Evolutionary conservation across 92 coral and sea anemone species (phyloP).

Genomic region (Epizoanthus rinbou): DNA sequence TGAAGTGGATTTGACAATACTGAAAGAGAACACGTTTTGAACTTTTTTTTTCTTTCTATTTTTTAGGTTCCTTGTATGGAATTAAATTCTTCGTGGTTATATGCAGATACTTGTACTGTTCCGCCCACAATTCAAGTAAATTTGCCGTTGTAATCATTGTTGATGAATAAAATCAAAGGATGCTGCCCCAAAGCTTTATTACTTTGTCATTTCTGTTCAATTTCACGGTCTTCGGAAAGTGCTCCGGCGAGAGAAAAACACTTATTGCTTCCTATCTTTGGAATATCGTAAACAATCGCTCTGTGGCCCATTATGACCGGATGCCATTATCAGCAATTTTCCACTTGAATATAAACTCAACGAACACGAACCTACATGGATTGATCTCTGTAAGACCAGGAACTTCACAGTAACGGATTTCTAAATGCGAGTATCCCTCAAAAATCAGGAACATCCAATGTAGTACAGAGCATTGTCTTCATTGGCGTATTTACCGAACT

Average conservation of each 20-base stretch:
- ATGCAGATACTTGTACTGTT: not conserved
- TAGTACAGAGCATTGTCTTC: not conserved
- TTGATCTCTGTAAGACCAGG: not conserved
- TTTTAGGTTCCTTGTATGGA: too few species aligned
- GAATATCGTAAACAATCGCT: conserved; percentile 5
- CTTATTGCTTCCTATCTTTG: not conserved
- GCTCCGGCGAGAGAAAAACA: not conserved
- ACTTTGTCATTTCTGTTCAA: too few species aligned
- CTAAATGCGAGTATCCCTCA: not conserved
- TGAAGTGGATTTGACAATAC: too few species aligned
- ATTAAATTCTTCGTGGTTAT: not conserved
- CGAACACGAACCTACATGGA: not conserved
- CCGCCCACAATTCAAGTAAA: not conserved
- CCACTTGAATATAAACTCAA: conserved; percentile 9
- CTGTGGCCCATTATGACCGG: not conserved
- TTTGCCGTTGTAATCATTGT: not conserved
- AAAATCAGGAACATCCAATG: too few species aligned
- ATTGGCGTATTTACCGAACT: not conserved
- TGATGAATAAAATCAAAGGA: not conserved
- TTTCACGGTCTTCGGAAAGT: too few species aligned
- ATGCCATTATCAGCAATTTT: conserved; percentile 1
- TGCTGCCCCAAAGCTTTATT: not conserved
- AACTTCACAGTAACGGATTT: not conserved
- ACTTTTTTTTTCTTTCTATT: too few species aligned
- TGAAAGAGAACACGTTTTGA: too few species aligned